These are phyloP conservation scores for Suillia variegata DNA, from an alignment of 2,888 invertebrate genomes.

Conservation along the genomic window DNA sequence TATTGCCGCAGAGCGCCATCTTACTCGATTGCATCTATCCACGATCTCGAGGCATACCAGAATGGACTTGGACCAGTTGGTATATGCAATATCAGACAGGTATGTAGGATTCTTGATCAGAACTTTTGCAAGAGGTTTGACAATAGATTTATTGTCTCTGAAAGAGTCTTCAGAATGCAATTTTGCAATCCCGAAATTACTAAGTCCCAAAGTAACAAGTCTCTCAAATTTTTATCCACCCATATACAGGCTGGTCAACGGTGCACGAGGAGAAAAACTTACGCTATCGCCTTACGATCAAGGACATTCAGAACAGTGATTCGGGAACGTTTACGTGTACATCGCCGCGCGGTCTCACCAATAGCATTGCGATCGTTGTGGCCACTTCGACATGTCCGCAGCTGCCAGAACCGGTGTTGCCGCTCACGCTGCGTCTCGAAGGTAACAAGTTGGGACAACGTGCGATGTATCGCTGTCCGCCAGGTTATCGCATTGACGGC, in stretches of 20 bases:
- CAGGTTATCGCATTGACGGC: conserved; percentile 80
- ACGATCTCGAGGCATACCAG: conserved; percentile 77
- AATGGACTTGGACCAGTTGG: conserved; percentile 88
- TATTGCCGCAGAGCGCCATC: conserved; percentile 77
- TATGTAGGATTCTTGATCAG: conserved; percentile 54
- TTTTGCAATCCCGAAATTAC: not conserved
- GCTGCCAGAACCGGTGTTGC: conserved; percentile 67
- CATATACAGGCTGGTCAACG: conserved; percentile 57
- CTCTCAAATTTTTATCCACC: no score
- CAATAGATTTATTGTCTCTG: not conserved
- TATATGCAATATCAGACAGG: conserved; percentile 79
- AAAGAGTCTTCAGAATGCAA: not conserved
- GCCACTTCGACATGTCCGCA: conserved; percentile 74
- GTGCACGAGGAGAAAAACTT: conserved; percentile 71
- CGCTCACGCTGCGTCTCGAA: conserved; percentile 74
- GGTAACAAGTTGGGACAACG: conserved; percentile 79
- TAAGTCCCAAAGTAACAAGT: no score
- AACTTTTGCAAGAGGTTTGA: no score
- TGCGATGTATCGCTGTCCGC: conserved; percentile 70
- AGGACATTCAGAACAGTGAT: conserved; percentile 81
- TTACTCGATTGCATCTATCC: conserved; percentile 83
- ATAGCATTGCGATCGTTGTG: conserved; percentile 65
- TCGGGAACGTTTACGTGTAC: conserved; percentile 85
- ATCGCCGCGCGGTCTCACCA: conserved; percentile 77
- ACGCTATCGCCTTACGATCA: conserved; percentile 81